A percentile compares a stretch with the other conserved stretches of the same genome.
These are phyloP conservation scores for Campoplex capitator DNA, from an alignment of 2,888 invertebrate genomes.

Conservation along the genomic window DNA sequence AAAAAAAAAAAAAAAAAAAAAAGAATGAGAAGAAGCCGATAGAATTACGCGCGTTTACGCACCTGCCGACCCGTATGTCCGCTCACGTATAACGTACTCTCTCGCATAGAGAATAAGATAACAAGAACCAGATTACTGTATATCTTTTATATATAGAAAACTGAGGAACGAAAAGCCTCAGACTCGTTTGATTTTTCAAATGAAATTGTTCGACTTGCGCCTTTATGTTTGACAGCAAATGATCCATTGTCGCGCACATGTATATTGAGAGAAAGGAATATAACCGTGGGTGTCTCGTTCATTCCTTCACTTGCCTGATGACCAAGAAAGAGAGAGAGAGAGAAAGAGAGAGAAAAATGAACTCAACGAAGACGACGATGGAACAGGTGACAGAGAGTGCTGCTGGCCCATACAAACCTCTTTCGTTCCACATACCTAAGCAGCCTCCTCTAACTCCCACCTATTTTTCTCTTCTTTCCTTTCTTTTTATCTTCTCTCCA, in stretches of 20 bases:
- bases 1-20: too few relatives aligned
- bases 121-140: constrained; percentile 62
- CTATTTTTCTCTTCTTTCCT: constrained; percentile 11
- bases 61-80: constrained; percentile 67
- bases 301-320: constrained; percentile 54
- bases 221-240: background rate
- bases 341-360: constrained; percentile 20
- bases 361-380: constrained; percentile 29
- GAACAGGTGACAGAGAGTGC: constrained; percentile 70
- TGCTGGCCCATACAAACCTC: constrained; percentile 49
- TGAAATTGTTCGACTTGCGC: constrained; percentile 9
- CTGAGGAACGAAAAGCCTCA: background rate
- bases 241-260: background rate
- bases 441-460: constrained; percentile 39
- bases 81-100: constrained; percentile 53
- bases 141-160: constrained; percentile 16
- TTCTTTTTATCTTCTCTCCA: constrained; percentile 22
- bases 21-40: constrained; percentile 36
- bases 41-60: constrained; percentile 61
- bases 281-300: constrained; percentile 60
- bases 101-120: constrained; percentile 64
- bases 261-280: constrained; percentile 52
- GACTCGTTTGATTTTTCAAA: background rate
- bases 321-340: constrained; percentile 35
- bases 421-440: constrained; percentile 64